phyloP scores from a whole-genome alignment of 2,113 vertebrate genomes.

The mouse (Mus musculus) region GRCm39 chr10:74847501-74848000 shows the following conservation, averaged over 20 bases:
- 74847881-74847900: background rate
- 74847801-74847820: background rate
- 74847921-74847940: background rate
- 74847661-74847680: background rate
- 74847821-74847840: too few relatives aligned
- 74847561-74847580: background rate
- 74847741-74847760: background rate
- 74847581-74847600: background rate
- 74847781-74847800: background rate
- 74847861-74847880: background rate
- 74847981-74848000: background rate
- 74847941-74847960: background rate
- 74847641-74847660: background rate
- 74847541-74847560: background rate
- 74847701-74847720: background rate
- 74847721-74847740: background rate
- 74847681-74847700: background rate
- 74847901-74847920: background rate
- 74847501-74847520: background rate
- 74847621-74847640: background rate
- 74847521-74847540: background rate
- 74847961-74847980: accelerated
- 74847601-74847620: background rate
- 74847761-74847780: background rate
- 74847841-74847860: background rate